Evolutionary conservation across 2,888 invertebrate genomes (phyloP).

Genomic region (Phasia obesa): DNA sequence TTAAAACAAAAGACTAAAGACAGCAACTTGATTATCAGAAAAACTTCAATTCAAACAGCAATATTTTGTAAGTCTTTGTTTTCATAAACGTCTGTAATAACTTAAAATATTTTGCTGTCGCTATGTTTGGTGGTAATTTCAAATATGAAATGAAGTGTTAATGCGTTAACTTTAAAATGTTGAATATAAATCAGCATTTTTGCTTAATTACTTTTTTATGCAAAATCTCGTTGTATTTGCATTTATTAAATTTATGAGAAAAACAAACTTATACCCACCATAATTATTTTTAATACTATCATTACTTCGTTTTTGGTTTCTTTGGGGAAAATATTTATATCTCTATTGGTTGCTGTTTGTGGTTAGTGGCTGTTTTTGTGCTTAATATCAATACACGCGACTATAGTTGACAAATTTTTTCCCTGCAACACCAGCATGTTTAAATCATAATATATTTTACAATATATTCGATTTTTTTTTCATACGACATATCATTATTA

Average conservation of each 20-base stretch:
- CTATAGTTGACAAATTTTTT: constrained; percentile 53
- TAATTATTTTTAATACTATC: constrained; percentile 2
- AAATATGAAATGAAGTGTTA: constrained; percentile 63
- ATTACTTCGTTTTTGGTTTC: not conserved
- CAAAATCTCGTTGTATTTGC: constrained; percentile 39
- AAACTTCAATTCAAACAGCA: not conserved
- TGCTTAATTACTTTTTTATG: constrained; percentile 66
- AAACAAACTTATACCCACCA: constrained; percentile 26
- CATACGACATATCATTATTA: not conserved
- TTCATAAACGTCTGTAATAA: not conserved
- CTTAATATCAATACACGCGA: constrained; percentile 43
- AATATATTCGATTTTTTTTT: no score
- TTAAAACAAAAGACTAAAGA: constrained; percentile 63
- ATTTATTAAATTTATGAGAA: constrained; percentile 1
- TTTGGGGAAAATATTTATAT: constrained; percentile 27
- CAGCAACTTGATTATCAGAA: constrained; percentile 50
- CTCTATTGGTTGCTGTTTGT: constrained; percentile 24
- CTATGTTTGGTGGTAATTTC: constrained; percentile 4
- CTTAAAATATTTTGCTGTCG: constrained; percentile 22
- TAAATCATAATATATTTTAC: constrained; percentile 18
- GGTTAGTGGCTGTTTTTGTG: not conserved
- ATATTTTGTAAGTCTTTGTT: no score
- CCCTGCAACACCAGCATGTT: not conserved
- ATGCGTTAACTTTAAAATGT: constrained; percentile 63
- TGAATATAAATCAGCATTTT: constrained; percentile 67